These are phyloP conservation scores for Steromphala cineraria DNA, from an alignment of 2,888 invertebrate genomes.

Conservation along the genomic window DNA sequence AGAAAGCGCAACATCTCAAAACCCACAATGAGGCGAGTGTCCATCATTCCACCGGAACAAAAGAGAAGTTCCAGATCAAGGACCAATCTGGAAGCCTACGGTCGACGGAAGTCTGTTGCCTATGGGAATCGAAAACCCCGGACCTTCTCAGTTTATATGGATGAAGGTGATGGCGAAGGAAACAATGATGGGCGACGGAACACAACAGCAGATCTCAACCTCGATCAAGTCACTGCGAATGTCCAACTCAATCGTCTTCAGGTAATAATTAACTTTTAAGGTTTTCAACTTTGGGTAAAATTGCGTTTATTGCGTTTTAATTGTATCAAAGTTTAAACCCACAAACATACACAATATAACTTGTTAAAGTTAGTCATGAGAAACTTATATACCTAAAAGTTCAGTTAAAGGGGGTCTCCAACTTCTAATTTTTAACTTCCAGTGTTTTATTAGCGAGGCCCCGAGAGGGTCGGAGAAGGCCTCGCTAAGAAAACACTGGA, in stretches of 20 bases:
- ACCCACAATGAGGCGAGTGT: not conserved
- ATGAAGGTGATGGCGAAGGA: not conserved
- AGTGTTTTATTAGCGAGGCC: too few species aligned
- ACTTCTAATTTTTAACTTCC: too few species aligned
- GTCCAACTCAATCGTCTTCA: slow-evolving; percentile 8
- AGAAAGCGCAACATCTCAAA: not conserved
- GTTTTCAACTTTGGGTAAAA: too few species aligned
- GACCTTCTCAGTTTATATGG: not conserved
- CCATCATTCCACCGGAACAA: not conserved
- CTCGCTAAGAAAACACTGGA: too few species aligned
- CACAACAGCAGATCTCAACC: not conserved
- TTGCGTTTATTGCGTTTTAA: too few species aligned
- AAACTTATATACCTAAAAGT: too few species aligned
- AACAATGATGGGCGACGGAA: not conserved
- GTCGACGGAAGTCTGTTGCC: not conserved
- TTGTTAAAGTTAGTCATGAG: too few species aligned
- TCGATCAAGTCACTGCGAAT: not conserved
- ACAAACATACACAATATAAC: too few species aligned
- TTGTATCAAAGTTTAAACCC: too few species aligned
- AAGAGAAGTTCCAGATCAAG: not conserved
- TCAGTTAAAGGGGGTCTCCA: too few species aligned
- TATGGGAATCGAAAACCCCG: not conserved
- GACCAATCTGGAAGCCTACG: not conserved
- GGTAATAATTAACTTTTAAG: not conserved
- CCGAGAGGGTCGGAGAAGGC: too few species aligned